These are phyloP conservation scores for Oncorhynchus nerka DNA, from an alignment of 2,113 vertebrate species.

Conservation along the genomic window DNA sequence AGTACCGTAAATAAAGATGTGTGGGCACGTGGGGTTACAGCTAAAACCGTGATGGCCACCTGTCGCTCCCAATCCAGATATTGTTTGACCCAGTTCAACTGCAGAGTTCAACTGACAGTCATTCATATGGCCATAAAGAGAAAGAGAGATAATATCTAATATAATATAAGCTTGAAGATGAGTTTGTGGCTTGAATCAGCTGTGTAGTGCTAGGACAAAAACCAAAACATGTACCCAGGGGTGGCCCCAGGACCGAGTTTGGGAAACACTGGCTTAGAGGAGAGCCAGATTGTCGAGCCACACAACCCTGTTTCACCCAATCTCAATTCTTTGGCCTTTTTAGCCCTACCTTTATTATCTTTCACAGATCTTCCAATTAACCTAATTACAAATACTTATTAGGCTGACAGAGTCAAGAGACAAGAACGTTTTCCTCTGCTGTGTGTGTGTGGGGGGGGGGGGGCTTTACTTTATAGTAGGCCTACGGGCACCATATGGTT, in stretches of 20 bases:
- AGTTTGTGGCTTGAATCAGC: no score
- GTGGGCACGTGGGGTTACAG: background rate
- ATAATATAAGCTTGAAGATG: no score
- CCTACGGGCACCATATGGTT: conserved; percentile 49
- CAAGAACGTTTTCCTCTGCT: background rate
- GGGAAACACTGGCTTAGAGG: conserved; percentile 36
- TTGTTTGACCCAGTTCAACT: no score
- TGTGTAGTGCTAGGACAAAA: no score
- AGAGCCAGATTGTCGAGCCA: conserved; percentile 61
- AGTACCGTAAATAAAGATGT: background rate
- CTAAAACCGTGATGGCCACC: conserved; percentile 38
- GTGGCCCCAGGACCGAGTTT: no score
- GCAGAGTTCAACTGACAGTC: no score
- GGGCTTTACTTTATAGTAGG: background rate
- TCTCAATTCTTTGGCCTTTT: conserved; percentile 23
- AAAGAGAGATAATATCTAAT: no score
- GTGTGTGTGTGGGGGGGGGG: background rate
- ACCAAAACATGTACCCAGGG: no score
- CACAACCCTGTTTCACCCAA: conserved; percentile 47
- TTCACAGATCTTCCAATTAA: conserved; percentile 33
- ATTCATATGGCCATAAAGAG: no score
- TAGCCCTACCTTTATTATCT: conserved; percentile 43
- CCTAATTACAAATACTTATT: conserved; percentile 51
- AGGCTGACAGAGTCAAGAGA: conserved; percentile 9
- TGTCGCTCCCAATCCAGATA: conserved; percentile 29